Evolutionary conservation across 1,140 invertebrate species (phyloP).

Genomic region (Drosophila tani): DNA sequence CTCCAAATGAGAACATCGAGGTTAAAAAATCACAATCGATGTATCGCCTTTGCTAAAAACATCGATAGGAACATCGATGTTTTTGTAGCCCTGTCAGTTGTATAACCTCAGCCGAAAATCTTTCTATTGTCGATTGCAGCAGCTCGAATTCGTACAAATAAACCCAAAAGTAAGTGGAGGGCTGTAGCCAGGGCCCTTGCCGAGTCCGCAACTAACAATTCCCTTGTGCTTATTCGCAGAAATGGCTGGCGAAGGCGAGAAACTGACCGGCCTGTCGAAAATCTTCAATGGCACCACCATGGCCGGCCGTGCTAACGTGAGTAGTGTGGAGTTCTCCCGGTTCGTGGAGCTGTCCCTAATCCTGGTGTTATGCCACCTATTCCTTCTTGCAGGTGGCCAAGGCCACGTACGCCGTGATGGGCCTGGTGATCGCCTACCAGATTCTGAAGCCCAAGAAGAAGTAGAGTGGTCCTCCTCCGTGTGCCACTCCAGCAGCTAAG

Average conservation of each 20-base stretch:
- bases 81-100: conserved; percentile 44
- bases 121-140: conserved; percentile 45
- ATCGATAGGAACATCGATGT: conserved; percentile 1
- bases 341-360: conserved; percentile 16
- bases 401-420: conserved; percentile 87
- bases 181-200: background rate
- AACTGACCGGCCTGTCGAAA: conserved; percentile 87
- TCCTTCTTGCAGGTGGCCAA: conserved; percentile 87
- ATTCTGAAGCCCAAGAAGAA: conserved; percentile 88
- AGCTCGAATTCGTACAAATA: conserved; percentile 39
- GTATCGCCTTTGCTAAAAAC: background rate
- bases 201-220: background rate
- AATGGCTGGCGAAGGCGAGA: conserved; percentile 89
- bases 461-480: conserved; percentile 56
- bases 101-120: conserved; percentile 68
- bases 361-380: conserved; percentile 28
- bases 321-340: conserved; percentile 60
- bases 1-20: too few species aligned
- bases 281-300: conserved; percentile 88
- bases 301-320: conserved; percentile 89
- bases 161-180: conserved; percentile 45
- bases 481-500: conserved; percentile 7
- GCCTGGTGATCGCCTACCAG: conserved; percentile 87
- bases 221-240: conserved; percentile 18
- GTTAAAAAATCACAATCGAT: background rate